Evolutionary conservation across 2,888 invertebrate species (phyloP), one percentile per base, ranked within the genome.

Genomic region (Eupithecia vulgata): DNA sequence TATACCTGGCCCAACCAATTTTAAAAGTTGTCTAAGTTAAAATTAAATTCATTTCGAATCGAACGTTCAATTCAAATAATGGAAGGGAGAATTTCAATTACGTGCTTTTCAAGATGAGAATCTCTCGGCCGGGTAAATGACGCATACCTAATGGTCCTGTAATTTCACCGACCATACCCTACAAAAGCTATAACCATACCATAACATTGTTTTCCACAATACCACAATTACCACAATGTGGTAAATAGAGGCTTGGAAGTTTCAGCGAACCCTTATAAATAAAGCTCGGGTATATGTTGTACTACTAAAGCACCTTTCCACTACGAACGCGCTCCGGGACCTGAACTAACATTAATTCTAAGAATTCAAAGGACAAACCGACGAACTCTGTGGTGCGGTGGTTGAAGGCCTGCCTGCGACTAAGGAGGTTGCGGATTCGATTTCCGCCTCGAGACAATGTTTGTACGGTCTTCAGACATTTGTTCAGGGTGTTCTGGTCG

Each of bases 11-110:
- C n/a, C n/a, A n/a, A n/a, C 8, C 21, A 52, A 12, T 52, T 52
- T 25, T 52, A 8, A 25, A 25, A 52, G 57, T 57, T 57, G 10
- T 21, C 21, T 8, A 52, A 52, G 12, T 21, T 52, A 12, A 25
- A 57, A 57, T 57, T 25, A 57, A 57, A 57, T 57, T 57, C 10
- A 25, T 25, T 57, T 57, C 25, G 25, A 57, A 57, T 57, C 57
- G 57, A 57, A 57, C 57, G 13, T 57, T 25, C 57, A 57, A 25
- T 57, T 57, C 12, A 25, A 57, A 25, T 52, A 52, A 52, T 21
- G 52, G 25, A 25, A 57, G 25, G 12, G 5, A 25, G 57, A 57
- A 57, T 57, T 57, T 57, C 57, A 25, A 57, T 57, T 13, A 57
- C 57, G 25, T 12, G 5, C 52, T 10, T 13, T 57, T 57, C 57